A percentile compares a stretch with the other conserved stretches of the same genome.
These are phyloP conservation scores for Mesaphorura yosii DNA, from an alignment of 1,140 invertebrate species.

Conservation along the genomic window DNA sequence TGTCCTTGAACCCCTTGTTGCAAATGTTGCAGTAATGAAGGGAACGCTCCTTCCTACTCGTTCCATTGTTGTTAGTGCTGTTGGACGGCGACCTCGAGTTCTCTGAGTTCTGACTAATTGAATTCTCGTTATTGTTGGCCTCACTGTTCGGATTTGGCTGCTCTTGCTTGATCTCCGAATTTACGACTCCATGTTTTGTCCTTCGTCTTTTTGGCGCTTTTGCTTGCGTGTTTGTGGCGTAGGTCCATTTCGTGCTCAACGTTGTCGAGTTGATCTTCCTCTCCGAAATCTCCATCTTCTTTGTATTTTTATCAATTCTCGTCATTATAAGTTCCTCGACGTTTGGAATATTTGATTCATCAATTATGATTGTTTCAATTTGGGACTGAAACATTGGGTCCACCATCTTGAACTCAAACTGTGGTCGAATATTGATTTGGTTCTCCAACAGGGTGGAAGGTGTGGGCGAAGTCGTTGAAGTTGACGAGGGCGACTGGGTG, in stretches of 20 bases:
- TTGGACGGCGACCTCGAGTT: neutral
- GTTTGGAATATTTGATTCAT: conserved; percentile 28
- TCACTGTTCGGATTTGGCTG: neutral
- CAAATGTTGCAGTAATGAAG: conserved; percentile 83
- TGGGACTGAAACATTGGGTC: conserved; percentile 15
- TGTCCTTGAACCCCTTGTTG: conserved; percentile 84
- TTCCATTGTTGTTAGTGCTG: conserved; percentile 15
- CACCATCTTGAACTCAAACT: conserved; percentile 28
- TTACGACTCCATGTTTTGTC: too few species aligned
- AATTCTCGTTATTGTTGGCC: conserved; percentile 11
- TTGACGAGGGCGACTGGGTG: conserved; percentile 1
- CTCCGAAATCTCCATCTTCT: conserved; percentile 19
- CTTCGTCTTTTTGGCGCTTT: conserved; percentile 9
- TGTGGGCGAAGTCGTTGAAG: conserved; percentile 7
- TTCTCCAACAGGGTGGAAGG: conserved; percentile 4
- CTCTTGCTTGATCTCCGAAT: neutral
- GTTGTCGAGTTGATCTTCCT: conserved; percentile 28
- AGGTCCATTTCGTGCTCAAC: conserved; percentile 28
- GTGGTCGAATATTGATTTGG: neutral
- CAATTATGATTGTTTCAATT: neutral
- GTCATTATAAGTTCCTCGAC: conserved; percentile 31
- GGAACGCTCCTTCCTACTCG: conserved; percentile 60
- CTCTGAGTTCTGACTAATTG: conserved; percentile 7
- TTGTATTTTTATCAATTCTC: conserved; percentile 17
- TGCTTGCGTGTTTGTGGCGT: conserved; percentile 17